Evolutionary conservation across 2,888 invertebrate genomes (phyloP).

Genomic region (Frankliniella fusca): DNA sequence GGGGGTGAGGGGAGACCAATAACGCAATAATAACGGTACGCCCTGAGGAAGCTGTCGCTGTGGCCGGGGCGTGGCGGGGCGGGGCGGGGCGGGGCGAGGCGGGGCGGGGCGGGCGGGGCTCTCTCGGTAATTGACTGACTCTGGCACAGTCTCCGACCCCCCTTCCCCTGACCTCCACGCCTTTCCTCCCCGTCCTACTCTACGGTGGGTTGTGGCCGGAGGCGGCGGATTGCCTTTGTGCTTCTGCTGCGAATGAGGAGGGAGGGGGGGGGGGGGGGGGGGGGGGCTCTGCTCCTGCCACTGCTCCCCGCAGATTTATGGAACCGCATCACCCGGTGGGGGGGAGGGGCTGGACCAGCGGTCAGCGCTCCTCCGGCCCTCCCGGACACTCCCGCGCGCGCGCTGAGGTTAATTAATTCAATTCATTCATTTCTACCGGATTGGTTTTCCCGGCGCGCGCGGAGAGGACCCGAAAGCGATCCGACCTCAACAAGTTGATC

Average conservation of each 20-base stretch:
- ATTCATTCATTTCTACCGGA: neutral
- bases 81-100: neutral
- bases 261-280: neutral
- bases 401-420: neutral
- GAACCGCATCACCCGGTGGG: neutral
- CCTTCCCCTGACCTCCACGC: neutral
- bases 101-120: neutral
- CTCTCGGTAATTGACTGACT: conserved; percentile 18
- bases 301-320: neutral
- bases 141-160: neutral
- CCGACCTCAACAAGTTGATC: no score
- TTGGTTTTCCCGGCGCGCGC: no score
- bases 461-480: no score
- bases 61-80: neutral
- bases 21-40: neutral
- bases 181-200: neutral
- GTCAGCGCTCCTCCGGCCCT: neutral
- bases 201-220: neutral
- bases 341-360: neutral
- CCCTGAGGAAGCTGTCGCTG: conserved; percentile 13
- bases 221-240: conserved; percentile 9
- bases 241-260: neutral
- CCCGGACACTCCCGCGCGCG: neutral
- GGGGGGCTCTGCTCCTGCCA: no score
- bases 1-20: no score